Evolutionary conservation across 2,113 vertebrate genomes (phyloP), one percentile per base, ranked within the genome.

Genomic region (Poecile atricapillus): DNA sequence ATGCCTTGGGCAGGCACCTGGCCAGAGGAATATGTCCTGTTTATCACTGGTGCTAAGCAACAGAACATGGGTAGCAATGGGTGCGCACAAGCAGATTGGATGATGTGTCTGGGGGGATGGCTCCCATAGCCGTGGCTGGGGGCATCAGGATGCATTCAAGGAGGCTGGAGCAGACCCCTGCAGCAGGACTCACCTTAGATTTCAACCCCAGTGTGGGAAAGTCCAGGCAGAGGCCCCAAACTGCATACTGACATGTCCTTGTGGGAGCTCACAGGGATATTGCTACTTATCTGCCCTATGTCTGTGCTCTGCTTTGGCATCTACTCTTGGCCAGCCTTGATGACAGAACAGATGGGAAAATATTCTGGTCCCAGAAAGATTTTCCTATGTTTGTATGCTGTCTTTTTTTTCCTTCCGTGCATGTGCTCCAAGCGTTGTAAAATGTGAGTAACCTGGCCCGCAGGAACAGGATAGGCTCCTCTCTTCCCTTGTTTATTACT

Each of bases 401-500:
- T 33, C 53, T 84, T 84, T 76, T 76, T 91, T 90, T 79, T 56
- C 37, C 17, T 68, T 46, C 33, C 4, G 2, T n/a, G 30, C 14
- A 3, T 7, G 47, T 81, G 59, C 46, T 63, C 23, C 19, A 35
- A 67, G 33, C 35, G 6, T 15, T 83, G 68, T 68, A 96, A 93
- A 86, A 77, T 70, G 35, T 62, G 83, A 85, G 52, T 65, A 94
- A 93, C 59, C 31, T 68, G 65, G 65, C 77, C 69, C 0, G 1
- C 43, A 8, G 90, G 52, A 93, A 82, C 74, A 89, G 86, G 92
- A 90, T 59, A 7, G 3, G 52, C 52, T 90, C 64, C 59, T 90
- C 65, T 88, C 75, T 97, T 94, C 90, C 55, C 55, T 83, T 44
- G 22, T 85, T 94, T 87, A 73, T 97, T 81, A 31, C 58, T 77